These are phyloP conservation scores for Phortica magna DNA, from an alignment of 2,888 invertebrate genomes.

Conservation along the genomic window DNA sequence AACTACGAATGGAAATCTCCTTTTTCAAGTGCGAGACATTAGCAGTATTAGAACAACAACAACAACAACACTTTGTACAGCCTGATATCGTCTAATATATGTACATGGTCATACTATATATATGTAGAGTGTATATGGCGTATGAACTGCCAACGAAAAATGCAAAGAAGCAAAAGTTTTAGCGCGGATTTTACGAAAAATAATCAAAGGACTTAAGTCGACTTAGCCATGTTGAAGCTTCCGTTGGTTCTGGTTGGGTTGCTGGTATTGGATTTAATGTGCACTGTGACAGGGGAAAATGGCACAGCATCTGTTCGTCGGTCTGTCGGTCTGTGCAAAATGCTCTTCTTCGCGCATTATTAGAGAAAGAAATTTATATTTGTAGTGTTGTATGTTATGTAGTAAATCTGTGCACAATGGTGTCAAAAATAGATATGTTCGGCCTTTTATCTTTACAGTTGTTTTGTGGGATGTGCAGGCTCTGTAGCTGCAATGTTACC, in stretches of 20 bases:
- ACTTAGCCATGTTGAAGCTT: slow-evolving; percentile 55
- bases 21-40: slow-evolving; percentile 69
- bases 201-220: slow-evolving; percentile 69
- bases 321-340: background rate
- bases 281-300: background rate
- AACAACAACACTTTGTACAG: slow-evolving; percentile 46
- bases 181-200: slow-evolving; percentile 57
- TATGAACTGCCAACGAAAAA: slow-evolving; percentile 32
- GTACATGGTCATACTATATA: slow-evolving; percentile 38
- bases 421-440: slow-evolving; percentile 27
- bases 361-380: slow-evolving; percentile 34
- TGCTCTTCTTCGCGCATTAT: slow-evolving; percentile 30
- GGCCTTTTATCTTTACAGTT: slow-evolving; percentile 8
- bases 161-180: slow-evolving; percentile 44
- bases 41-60: slow-evolving; percentile 66
- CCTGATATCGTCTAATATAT: slow-evolving; percentile 42
- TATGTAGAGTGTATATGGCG: slow-evolving; percentile 48
- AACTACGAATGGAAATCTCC: slow-evolving; percentile 47
- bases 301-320: background rate
- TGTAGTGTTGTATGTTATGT: slow-evolving; percentile 9
- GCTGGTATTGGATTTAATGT: background rate
- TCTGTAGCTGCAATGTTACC: background rate
- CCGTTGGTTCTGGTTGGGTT: slow-evolving; percentile 25
- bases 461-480: background rate
- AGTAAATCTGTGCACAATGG: slow-evolving; percentile 22